phyloP scores from a whole-genome alignment of 2,888 invertebrate genomes.

The Nipponacmea schrenckii region DNA sequence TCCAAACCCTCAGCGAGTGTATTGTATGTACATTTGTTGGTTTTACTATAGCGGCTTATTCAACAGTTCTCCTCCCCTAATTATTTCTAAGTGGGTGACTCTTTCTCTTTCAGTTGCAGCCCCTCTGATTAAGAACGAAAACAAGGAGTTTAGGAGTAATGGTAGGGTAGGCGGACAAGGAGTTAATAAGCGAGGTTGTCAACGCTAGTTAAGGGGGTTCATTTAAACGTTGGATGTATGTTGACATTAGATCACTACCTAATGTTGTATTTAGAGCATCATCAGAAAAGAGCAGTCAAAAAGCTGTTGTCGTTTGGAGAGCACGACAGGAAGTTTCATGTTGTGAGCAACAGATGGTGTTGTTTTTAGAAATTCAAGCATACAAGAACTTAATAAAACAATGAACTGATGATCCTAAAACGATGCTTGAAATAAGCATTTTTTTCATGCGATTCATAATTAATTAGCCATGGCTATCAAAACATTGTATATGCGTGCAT shows the following conservation, averaged over 20 bases:
- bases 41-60: constrained; percentile 4
- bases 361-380: too few relatives aligned
- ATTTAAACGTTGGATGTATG: constrained; percentile 10
- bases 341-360: too few relatives aligned
- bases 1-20: too few relatives aligned
- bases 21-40: neutral
- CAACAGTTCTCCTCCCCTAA: constrained; percentile 22
- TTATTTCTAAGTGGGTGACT: constrained; percentile 32
- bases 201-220: constrained; percentile 12
- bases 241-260: constrained; percentile 22
- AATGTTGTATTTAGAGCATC: constrained; percentile 7
- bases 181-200: constrained; percentile 20
- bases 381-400: too few relatives aligned
- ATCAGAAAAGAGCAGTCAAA: neutral
- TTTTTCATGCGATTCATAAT: too few relatives aligned
- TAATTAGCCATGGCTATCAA: too few relatives aligned
- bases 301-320: too few relatives aligned
- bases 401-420: too few relatives aligned
- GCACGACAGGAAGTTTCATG: too few relatives aligned
- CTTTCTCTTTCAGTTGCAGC: constrained; percentile 5
- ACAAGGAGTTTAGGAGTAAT: too few relatives aligned
- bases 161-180: constrained; percentile 7
- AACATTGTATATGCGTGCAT: too few relatives aligned
- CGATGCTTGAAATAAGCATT: too few relatives aligned
- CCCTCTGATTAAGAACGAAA: neutral